Conservation (phyloP, 2,888 invertebrate species). For the Eupithecia inturbata region DNA sequence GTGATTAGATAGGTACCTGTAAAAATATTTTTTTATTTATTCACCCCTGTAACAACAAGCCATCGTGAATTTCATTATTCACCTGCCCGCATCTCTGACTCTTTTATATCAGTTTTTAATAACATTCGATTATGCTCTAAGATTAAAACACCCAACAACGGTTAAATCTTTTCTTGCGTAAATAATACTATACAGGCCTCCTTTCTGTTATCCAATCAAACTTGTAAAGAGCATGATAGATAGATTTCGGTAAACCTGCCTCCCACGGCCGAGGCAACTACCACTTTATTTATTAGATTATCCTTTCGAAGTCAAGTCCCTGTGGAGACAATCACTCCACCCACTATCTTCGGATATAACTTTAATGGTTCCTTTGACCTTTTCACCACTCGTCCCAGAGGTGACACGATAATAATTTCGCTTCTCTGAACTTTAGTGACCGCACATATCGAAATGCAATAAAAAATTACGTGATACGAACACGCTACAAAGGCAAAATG, state of each 20-base stretch:
- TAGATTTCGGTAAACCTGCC: slow-evolving; percentile 44
- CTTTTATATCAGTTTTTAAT: slow-evolving; percentile 58
- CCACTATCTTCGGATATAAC: slow-evolving; percentile 54
- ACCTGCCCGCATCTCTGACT: slow-evolving; percentile 72
- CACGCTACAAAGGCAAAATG: slow-evolving; percentile 33
- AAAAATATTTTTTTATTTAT: slow-evolving; percentile 63
- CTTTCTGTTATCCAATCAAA: slow-evolving; percentile 37
- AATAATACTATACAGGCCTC: slow-evolving; percentile 33
- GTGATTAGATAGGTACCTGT: slow-evolving; percentile 64
- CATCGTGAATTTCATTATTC: slow-evolving; percentile 65
- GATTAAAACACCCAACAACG: slow-evolving; percentile 54
- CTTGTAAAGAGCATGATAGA: slow-evolving; percentile 41
- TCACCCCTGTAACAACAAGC: slow-evolving; percentile 70
- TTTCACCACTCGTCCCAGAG: slow-evolving; percentile 58
- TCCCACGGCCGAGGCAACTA: slow-evolving; percentile 50
- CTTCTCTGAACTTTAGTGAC: slow-evolving; percentile 59
- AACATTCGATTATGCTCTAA: slow-evolving; percentile 57
- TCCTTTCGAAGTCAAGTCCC: slow-evolving; percentile 59
- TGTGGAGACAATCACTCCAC: slow-evolving; percentile 66
- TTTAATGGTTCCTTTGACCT: slow-evolving; percentile 76
- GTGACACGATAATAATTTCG: slow-evolving; percentile 65
- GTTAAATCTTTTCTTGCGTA: slow-evolving; percentile 46
- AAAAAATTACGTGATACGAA: slow-evolving; percentile 24
- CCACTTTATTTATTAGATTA: slow-evolving; percentile 67
- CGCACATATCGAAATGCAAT: slow-evolving; percentile 50